Conservation (phyloP, 2,888 invertebrate species). For the Rhopalosiphum nymphaeae region DNA sequence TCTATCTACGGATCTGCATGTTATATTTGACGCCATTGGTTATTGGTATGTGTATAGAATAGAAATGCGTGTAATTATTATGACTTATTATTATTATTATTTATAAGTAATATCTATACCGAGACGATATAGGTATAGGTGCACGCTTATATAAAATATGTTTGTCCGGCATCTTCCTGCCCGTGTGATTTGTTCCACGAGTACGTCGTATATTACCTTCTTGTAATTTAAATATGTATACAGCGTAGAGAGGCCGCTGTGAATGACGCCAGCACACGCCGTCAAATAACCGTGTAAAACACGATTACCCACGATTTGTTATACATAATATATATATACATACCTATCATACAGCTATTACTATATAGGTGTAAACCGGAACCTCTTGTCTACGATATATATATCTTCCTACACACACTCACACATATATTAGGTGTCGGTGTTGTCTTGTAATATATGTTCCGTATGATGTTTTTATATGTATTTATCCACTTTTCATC, state of each 20-base stretch:
- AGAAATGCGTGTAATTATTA: background rate
- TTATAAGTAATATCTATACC: background rate
- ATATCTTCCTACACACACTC: background rate
- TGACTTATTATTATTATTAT: background rate
- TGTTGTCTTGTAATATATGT: background rate
- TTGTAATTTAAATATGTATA: constrained; percentile 30
- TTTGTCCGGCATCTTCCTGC: background rate
- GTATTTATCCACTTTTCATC: background rate
- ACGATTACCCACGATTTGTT: constrained; percentile 53
- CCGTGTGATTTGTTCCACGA: constrained; percentile 39
- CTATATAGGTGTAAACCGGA: constrained; percentile 15
- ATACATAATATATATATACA: background rate
- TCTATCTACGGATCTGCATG: too few species aligned
- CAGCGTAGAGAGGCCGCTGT: background rate
- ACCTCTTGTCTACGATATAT: constrained; percentile 11
- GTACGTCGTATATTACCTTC: background rate
- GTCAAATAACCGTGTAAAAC: constrained; percentile 54
- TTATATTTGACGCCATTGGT: background rate
- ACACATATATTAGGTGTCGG: background rate
- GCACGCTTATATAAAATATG: background rate
- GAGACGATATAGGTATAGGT: background rate
- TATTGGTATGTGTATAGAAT: background rate
- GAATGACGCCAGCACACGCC: background rate
- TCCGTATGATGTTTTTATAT: background rate
- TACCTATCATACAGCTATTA: background rate